Evolutionary conservation across 2,888 invertebrate species (phyloP), one percentile per base, ranked within the genome.

Genomic region (Aphrophora alni): DNA sequence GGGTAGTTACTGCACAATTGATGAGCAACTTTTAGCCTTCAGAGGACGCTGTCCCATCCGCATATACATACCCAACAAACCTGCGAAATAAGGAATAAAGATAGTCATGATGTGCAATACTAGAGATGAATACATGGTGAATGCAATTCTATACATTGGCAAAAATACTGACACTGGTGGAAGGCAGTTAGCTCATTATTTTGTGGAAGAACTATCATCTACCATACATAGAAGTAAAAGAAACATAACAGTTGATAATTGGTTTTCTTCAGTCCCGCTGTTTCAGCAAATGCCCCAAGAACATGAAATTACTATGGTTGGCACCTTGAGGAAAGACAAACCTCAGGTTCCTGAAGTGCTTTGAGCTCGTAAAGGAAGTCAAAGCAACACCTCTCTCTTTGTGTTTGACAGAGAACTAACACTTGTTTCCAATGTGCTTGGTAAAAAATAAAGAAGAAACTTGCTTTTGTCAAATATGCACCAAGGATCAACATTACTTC

Each of bases 31-130:
- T 7, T 24, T 72, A 27, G 27, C 27, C 17, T 72, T 26, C 26
- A 72, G 72, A 33, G 72, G 10, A 17, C 17, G 24, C 8, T 72
- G 27, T 68, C 68, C 68, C n/a, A 5, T 68, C 68, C 68, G 68
- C 5, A 68, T 68, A 10, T 68, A 68, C 68, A 68, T 68, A n/a
- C 68, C 68, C 3, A 68, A 68, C 68, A 44, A 75, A 44, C 75
- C 44, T 24, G 88, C 86, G 84, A 78, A 78, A 38, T 78, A 78
- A 8, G 78, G 78, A 24, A 71, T 78, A 71, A 78, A 71, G 59
- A 74, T 70, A 38, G 27, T 78, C 17, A 72, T 72, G 72, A 33
- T 78, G 7, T 33, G 38, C 26, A 44, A 77, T n/a, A 28, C 26
- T n/a, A 26, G 27, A 8, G 38, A 33, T 26, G 71, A n/a, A 70